A percentile compares a stretch with the other conserved stretches of the same genome.
These are phyloP conservation scores for Aptenodytes forsteri DNA, from an alignment of 2,113 vertebrate genomes.

Conservation along the genomic window DNA sequence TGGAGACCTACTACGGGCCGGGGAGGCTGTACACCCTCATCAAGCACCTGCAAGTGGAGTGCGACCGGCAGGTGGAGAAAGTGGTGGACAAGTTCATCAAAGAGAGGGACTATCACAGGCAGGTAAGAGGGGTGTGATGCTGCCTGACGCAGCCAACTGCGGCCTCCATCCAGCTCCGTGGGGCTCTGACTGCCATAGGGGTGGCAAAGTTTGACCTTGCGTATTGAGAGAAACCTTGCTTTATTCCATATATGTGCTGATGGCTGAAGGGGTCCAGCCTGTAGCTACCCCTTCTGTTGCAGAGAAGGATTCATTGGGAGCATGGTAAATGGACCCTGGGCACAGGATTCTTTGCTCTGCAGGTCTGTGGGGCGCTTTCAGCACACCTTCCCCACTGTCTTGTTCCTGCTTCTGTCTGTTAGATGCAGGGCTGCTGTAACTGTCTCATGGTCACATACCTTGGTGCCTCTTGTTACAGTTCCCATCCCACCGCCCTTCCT, in stretches of 20 bases:
- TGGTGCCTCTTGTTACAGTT: neutral
- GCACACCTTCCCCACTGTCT: neutral
- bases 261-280: neutral
- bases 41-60: conserved; percentile 93
- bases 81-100: conserved; percentile 94
- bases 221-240: neutral
- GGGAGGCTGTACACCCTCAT: conserved; percentile 91
- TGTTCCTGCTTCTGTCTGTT: neutral
- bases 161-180: neutral
- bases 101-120: conserved; percentile 91
- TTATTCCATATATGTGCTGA: neutral
- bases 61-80: conserved; percentile 91
- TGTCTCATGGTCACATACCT: neutral
- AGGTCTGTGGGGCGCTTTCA: neutral
- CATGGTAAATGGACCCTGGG: neutral
- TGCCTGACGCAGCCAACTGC: neutral
- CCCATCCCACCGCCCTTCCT: neutral
- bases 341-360: neutral
- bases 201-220: neutral
- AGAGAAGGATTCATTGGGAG: neutral
- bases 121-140: conserved; percentile 72
- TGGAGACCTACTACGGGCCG: conserved; percentile 96
- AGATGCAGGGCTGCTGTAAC: neutral
- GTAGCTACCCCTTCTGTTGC: neutral
- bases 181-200: neutral